Percentiles rank a stretch among this genome's conserved stretches.
These are phyloP conservation scores for Hydrozoanthus gracilis DNA, from an alignment of 92 coral and sea anemone species.

Conservation along the genomic window DNA sequence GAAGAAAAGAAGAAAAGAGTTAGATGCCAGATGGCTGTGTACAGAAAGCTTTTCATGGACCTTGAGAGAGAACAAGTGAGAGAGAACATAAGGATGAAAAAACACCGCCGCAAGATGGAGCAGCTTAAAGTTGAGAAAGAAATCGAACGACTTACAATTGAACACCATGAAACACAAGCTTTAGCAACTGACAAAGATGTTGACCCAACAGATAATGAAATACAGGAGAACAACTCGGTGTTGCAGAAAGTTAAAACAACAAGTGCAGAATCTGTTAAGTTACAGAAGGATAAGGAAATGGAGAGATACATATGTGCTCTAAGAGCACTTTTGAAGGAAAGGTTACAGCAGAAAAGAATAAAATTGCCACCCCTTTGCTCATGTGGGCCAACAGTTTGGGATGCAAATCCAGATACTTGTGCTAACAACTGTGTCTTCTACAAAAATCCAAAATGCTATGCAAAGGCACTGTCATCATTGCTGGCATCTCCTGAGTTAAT, in stretches of 20 bases:
- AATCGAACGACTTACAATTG: constrained; percentile 79
- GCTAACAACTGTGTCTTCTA: constrained; percentile 98
- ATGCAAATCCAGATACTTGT: constrained; percentile 93
- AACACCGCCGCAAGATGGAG: constrained; percentile 95
- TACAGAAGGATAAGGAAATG: constrained; percentile 76
- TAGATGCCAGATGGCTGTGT: constrained; percentile 89
- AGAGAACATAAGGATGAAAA: constrained; percentile 95
- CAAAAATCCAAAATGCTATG: constrained; percentile 91
- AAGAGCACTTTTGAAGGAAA: constrained; percentile 83
- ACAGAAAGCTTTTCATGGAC: constrained; percentile 92
- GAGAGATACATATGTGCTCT: constrained; percentile 90
- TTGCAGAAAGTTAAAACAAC: constrained; percentile 43
- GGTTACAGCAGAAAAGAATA: constrained; percentile 66
- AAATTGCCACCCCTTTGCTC: constrained; percentile 84
- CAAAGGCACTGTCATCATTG: constrained; percentile 90
- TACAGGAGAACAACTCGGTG: constrained; percentile 38
- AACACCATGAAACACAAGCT: constrained; percentile 57
- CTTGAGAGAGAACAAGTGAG: constrained; percentile 96
- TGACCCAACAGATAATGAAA: constrained; percentile 24
- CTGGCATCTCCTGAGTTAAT: constrained; percentile 65
- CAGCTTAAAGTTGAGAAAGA: constrained; percentile 90
- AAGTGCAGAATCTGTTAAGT: constrained; percentile 53
- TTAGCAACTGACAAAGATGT: not conserved
- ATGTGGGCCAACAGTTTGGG: constrained; percentile 97
- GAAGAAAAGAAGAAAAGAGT: constrained; percentile 81